Evolutionary conservation across 2,888 invertebrate genomes (phyloP), one percentile per base, ranked within the genome.

Genomic region (Actias luna): DNA sequence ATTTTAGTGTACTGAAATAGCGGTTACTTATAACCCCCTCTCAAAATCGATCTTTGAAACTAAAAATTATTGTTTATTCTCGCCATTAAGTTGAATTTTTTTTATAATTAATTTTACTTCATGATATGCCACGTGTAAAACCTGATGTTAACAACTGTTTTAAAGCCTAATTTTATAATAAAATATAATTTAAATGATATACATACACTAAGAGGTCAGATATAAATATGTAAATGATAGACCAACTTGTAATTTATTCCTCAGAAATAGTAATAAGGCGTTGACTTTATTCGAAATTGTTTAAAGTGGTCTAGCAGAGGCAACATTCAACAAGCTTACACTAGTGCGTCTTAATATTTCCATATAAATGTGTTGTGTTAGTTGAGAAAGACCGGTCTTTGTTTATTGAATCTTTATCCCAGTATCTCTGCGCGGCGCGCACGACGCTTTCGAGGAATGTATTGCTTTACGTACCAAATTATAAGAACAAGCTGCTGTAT

Each of bases 341-440:
- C 67, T 67, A 65, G 68, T 65, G 65, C 63, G 65, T 71, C 70
- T 73, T 61, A 64, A 72, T 68, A 83, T 85, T 84, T 79, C 77
- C 83, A 84, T 86, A 81, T 80, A 82, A 83, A 86, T 85, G 78
- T 76, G 75, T 74, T 76, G 72, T 76, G 72, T 73, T 74, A 72
- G 73, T 72, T 67, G 70, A 70, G 70, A 68, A 64, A 70, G 73
- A 85, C 85, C 81, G 84, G 85, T 87, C 80, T 80, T 77, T 78
- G 76, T 79, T 80, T 79, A 77, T 75, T 70, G 70, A 78, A 76
- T 77, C 73, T 55, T 39, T 57, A 18, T 31, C 61, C 16, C 18
- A 16, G 39, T 61, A 29, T 4, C 27, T 10, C 12, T 36, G 22
- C 25, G 18, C 22, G 27, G 29, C n/a, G 16, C 36, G 35, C 29